Percentiles rank a stretch among this genome's conserved stretches.
Conservation (phyloP, 2,888 invertebrate species). For the Drosophila niveifrons region DNA sequence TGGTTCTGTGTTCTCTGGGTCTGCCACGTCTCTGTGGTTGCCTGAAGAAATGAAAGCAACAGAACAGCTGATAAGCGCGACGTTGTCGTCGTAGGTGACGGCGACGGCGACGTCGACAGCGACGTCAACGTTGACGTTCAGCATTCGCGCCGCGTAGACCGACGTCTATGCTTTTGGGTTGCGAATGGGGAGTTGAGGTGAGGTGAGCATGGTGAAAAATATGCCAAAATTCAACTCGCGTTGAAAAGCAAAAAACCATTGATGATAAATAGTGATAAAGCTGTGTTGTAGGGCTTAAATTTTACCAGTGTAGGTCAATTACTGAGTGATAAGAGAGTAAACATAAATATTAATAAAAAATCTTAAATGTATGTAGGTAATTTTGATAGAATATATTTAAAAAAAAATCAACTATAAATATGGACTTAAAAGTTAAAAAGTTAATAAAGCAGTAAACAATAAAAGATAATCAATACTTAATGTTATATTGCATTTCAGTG, state of each 20-base stretch:
- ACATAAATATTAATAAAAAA: too few relatives aligned
- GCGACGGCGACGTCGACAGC: not conserved
- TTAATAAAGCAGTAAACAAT: too few relatives aligned
- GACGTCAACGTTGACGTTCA: not conserved
- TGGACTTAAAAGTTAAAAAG: too few relatives aligned
- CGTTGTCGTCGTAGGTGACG: conserved; percentile 10
- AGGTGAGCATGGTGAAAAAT: conserved; percentile 40
- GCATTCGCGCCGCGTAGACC: not conserved
- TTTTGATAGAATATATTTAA: too few relatives aligned
- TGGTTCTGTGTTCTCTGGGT: conserved; percentile 26
- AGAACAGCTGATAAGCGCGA: conserved; percentile 67
- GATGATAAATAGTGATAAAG: not conserved
- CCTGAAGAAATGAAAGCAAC: conserved; percentile 61
- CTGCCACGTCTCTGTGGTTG: conserved; percentile 51
- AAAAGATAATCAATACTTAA: too few relatives aligned
- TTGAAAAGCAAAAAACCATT: conserved; percentile 8
- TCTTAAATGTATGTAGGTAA: too few relatives aligned
- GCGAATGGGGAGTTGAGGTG: not conserved
- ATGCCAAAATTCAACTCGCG: conserved; percentile 15
- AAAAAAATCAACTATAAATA: too few relatives aligned
- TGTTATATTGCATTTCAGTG: too few relatives aligned
- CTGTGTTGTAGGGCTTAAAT: too few relatives aligned
- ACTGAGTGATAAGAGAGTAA: too few relatives aligned
- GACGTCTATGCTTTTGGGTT: not conserved
- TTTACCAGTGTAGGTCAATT: too few relatives aligned